Conservation (phyloP, 2,888 invertebrate genomes). For the Ophonus ardosiacus region DNA sequence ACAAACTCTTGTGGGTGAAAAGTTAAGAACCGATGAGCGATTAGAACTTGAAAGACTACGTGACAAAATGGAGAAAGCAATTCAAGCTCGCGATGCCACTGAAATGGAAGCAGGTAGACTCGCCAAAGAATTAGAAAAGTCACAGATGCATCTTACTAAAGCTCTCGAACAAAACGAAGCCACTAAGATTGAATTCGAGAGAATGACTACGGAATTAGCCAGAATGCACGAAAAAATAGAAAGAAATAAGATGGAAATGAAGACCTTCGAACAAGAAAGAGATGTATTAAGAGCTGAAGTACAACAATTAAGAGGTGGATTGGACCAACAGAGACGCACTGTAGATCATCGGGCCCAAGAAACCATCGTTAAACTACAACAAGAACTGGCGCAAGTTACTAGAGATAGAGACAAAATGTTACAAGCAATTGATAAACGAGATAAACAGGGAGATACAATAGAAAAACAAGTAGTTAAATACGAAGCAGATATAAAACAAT, state of each 20-base stretch:
- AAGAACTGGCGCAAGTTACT: constrained; percentile 84
- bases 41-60: constrained; percentile 90
- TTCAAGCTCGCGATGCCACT: constrained; percentile 88
- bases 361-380: constrained; percentile 84
- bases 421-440: constrained; percentile 86
- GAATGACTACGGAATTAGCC: constrained; percentile 89
- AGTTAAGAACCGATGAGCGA: constrained; percentile 82
- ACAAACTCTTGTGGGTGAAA: constrained; percentile 80
- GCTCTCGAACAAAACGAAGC: constrained; percentile 90
- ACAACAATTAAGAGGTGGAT: constrained; percentile 81
- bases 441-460: constrained; percentile 87
- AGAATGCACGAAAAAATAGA: constrained; percentile 90
- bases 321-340: constrained; percentile 80
- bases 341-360: constrained; percentile 85
- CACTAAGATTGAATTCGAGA: constrained; percentile 90
- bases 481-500: constrained; percentile 90
- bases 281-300: constrained; percentile 85
- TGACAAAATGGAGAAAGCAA: constrained; percentile 91
- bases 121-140: constrained; percentile 91
- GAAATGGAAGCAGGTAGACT: constrained; percentile 91
- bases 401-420: constrained; percentile 88
- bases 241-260: constrained; percentile 83
- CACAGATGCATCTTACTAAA: constrained; percentile 89
- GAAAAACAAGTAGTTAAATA: constrained; percentile 91
- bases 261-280: constrained; percentile 85